Conservation (phyloP, 1,140 invertebrate genomes). For the Dendrolimus kikuchii region DNA sequence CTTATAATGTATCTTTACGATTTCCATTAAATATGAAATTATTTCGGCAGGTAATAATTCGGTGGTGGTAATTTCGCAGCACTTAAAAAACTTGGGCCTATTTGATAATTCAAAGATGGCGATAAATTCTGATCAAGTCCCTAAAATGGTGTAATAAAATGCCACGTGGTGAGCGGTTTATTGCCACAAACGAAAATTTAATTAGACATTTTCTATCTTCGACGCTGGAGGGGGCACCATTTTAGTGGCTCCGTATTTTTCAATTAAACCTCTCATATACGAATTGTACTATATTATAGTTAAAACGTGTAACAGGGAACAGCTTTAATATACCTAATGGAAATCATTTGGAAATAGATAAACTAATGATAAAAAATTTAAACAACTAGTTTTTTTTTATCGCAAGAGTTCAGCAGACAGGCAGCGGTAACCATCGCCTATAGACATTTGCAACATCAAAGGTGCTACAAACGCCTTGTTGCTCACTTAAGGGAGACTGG, state of each 20-base stretch:
- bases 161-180: slow-evolving; percentile 32
- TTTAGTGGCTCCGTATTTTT: slow-evolving; percentile 26
- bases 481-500: too few species aligned
- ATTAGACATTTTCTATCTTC: slow-evolving; percentile 25
- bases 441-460: too few species aligned
- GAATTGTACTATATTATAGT: too few species aligned
- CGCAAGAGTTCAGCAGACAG: too few species aligned
- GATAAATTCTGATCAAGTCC: slow-evolving; percentile 33
- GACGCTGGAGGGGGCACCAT: slow-evolving; percentile 13
- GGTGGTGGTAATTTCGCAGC: neutral
- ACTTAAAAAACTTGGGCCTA: slow-evolving; percentile 3
- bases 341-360: too few species aligned
- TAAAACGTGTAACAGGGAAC: neutral
- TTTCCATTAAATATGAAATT: too few species aligned
- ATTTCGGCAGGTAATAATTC: too few species aligned
- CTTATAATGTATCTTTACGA: too few species aligned
- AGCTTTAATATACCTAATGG: slow-evolving; percentile 2
- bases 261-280: slow-evolving; percentile 16
- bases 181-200: slow-evolving; percentile 28
- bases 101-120: slow-evolving; percentile 21
- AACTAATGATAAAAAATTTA: too few species aligned
- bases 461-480: too few species aligned
- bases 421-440: too few species aligned
- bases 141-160: slow-evolving; percentile 33
- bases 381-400: too few species aligned